phyloP scores from a whole-genome alignment of 2,113 vertebrate species.

The Varanus komodoensis region DNA sequence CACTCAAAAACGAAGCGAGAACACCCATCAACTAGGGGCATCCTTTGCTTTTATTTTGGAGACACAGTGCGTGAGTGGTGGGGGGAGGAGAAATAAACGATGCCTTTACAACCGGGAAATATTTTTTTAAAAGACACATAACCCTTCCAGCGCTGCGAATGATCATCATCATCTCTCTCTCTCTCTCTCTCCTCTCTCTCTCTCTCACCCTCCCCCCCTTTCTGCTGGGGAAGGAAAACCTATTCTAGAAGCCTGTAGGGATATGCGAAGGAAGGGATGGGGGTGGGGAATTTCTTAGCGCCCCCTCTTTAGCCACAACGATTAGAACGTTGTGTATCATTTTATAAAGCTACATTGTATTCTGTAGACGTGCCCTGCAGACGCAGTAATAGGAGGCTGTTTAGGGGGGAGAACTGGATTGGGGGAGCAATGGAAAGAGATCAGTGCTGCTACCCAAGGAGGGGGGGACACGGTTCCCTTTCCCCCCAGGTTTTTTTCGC shows the following conservation, averaged over 20 bases:
- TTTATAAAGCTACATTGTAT: conserved; percentile 18
- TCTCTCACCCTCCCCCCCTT: not conserved
- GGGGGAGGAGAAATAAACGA: not conserved
- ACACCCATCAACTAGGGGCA: not conserved
- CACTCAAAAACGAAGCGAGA: not conserved
- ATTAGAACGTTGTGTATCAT: conserved; percentile 30
- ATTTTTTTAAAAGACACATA: not conserved
- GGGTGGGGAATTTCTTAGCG: not conserved
- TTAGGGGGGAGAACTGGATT: not conserved
- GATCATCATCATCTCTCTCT: not conserved
- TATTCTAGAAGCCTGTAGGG: not conserved
- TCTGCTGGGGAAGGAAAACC: not conserved
- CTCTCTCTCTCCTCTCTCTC: not conserved
- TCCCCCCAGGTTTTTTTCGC: conserved; percentile 73
- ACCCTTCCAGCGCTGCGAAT: not conserved
- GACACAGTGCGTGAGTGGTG: not conserved
- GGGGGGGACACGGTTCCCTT: conserved; percentile 23
- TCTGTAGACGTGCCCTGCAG: conserved; percentile 46
- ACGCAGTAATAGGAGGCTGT: conserved; percentile 31
- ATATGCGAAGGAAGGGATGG: conserved; percentile 6
- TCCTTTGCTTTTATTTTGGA: conserved; percentile 17
- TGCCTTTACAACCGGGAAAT: conserved; percentile 4
- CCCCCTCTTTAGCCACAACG: not conserved
- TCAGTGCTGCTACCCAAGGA: not conserved
- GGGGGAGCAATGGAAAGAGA: not conserved